Percentiles rank a stretch among this genome's conserved stretches.
Conservation (phyloP, 2,888 invertebrate species). For the Trachelus iudaicus region DNA sequence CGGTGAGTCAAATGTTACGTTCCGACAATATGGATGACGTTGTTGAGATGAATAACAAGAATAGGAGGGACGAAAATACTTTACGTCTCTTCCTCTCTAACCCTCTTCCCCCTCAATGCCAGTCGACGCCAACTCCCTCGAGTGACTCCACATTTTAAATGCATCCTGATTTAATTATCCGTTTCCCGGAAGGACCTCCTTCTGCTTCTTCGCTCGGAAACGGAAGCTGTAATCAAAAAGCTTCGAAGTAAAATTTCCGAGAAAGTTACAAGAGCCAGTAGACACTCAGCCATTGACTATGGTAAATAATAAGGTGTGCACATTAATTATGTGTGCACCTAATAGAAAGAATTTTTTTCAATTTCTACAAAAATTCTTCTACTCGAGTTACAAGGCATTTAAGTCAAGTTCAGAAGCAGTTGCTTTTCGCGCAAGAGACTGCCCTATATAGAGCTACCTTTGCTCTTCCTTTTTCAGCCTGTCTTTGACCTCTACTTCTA, state of each 20-base stretch:
- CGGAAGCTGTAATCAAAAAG: not conserved
- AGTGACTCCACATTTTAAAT: slow-evolving; percentile 13
- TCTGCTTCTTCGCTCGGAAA: not conserved
- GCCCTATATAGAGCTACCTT: not conserved
- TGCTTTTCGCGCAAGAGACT: not conserved
- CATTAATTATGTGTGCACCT: not conserved
- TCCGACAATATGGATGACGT: not conserved
- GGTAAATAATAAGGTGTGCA: not conserved
- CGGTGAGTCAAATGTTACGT: slow-evolving; percentile 68
- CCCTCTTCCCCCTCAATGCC: not conserved
- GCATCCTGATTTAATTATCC: slow-evolving; percentile 17
- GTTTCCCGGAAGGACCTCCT: not conserved
- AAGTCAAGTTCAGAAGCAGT: not conserved
- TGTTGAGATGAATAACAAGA: not conserved
- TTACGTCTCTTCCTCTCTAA: not conserved
- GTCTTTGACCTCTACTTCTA: not conserved
- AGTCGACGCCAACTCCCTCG: not conserved
- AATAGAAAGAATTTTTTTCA: not conserved
- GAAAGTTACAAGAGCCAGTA: not conserved
- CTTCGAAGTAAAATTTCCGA: not conserved
- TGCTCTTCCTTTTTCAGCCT: not conserved
- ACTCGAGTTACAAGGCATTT: not conserved
- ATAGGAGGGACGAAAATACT: not conserved
- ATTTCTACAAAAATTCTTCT: not conserved
- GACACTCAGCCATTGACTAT: not conserved